These are phyloP conservation scores for Tachysurus fulvidraco DNA, from an alignment of 2,113 vertebrate genomes.

Conservation along the genomic window DNA sequence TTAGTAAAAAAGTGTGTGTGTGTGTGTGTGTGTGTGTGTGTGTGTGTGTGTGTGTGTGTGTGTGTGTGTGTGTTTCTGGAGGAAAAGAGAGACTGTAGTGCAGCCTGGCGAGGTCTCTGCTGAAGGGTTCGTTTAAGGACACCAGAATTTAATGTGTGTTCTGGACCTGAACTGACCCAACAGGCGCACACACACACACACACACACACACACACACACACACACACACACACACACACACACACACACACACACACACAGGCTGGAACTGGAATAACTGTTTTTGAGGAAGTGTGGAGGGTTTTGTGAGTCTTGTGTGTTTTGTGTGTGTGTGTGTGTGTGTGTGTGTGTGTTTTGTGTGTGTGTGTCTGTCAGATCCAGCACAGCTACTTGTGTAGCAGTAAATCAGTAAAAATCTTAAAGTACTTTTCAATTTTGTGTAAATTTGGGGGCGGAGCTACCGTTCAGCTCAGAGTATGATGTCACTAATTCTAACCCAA, in stretches of 20 bases:
- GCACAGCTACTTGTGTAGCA: not conserved
- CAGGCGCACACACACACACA: slow-evolving; percentile 65
- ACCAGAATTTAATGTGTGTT: slow-evolving; percentile 70
- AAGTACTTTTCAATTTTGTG: not conserved
- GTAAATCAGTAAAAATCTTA: not conserved
- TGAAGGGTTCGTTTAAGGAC: slow-evolving; percentile 66
- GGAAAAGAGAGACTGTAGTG: slow-evolving; percentile 26
- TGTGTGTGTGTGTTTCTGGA: slow-evolving; percentile 30
- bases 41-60: slow-evolving; percentile 41
- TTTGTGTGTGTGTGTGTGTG: slow-evolving; percentile 3
- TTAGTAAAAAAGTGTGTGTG: slow-evolving; percentile 27
- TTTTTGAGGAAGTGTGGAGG: not conserved
- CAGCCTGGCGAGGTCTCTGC: slow-evolving; percentile 35
- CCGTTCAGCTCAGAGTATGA: not conserved
- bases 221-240: slow-evolving; percentile 60
- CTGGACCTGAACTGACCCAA: slow-evolving; percentile 71
- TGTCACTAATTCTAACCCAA: not conserved
- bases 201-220: slow-evolving; percentile 51
- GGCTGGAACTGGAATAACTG: not conserved
- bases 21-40: slow-evolving; percentile 38
- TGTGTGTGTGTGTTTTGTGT: slow-evolving; percentile 57
- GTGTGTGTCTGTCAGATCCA: slow-evolving; percentile 61
- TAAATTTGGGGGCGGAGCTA: not conserved
- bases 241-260: not conserved
- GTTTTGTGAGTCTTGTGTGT: slow-evolving; percentile 40